A percentile compares a stretch with the other conserved stretches of the same genome.
These are phyloP conservation scores for Dolomedes plantarius DNA, from an alignment of 2,888 invertebrate species.

Conservation along the genomic window DNA sequence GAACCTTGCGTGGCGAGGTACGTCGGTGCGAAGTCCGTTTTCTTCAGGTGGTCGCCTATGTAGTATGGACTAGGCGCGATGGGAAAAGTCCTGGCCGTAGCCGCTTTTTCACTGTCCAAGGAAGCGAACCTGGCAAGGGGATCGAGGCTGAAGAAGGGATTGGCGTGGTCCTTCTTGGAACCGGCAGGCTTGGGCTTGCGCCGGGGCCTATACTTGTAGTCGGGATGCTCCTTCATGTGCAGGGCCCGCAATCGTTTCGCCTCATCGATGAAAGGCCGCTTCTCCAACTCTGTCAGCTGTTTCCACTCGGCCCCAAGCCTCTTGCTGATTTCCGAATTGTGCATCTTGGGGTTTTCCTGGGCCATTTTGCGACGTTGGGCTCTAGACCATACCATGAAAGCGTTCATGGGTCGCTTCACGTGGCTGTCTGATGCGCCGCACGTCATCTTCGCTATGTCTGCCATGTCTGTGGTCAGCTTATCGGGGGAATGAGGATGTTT, in stretches of 20 bases:
- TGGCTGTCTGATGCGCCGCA: constrained; percentile 81
- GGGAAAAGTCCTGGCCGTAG: constrained; percentile 70
- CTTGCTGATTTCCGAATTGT: constrained; percentile 98
- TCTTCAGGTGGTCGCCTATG: constrained; percentile 24
- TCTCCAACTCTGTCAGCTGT: constrained; percentile 93
- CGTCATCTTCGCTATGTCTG: constrained; percentile 39
- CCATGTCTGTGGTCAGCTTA: background rate
- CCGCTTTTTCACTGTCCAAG: constrained; percentile 72
- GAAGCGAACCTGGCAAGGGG: constrained; percentile 18
- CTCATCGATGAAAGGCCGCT: constrained; percentile 99
- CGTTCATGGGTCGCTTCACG: constrained; percentile 98
- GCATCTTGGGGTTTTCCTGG: constrained; percentile 99
- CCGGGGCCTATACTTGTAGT: constrained; percentile 89
- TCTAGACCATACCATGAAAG: constrained; percentile 99
- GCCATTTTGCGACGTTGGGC: constrained; percentile 99
- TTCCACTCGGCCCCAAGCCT: constrained; percentile 99
- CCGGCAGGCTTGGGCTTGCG: constrained; percentile 83
- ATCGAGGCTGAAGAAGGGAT: constrained; percentile 17
- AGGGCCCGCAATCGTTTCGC: constrained; percentile 95
- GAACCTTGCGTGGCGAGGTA: background rate
- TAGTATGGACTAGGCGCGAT: constrained; percentile 26
- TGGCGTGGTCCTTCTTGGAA: constrained; percentile 15
- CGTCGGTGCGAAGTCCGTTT: background rate
- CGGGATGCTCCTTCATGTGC: constrained; percentile 95
- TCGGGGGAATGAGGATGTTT: too few relatives aligned